phyloP scores from a whole-genome alignment of 2,888 invertebrate genomes.

The Dysmachus trigonus region DNA sequence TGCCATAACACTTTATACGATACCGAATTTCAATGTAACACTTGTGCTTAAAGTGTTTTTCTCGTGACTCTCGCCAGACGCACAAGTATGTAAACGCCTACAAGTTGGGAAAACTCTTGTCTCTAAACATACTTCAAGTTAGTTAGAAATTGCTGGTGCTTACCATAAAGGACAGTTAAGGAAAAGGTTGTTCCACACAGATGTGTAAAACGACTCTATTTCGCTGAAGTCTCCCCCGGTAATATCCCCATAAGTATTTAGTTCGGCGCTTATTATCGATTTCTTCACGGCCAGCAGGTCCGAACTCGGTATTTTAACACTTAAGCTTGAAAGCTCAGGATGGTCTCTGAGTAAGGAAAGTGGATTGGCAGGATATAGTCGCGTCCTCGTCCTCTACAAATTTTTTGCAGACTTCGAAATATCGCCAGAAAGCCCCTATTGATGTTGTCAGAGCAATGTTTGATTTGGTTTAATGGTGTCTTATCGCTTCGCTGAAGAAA shows the following conservation, averaged over 20 bases:
- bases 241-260: constrained; percentile 19
- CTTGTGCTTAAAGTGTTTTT: constrained; percentile 39
- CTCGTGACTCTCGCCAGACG: constrained; percentile 34
- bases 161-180: constrained; percentile 42
- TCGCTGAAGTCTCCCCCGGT: constrained; percentile 1
- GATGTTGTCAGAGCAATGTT: constrained; percentile 23
- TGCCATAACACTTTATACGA: constrained; percentile 40
- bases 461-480: constrained; percentile 39
- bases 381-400: not conserved
- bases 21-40: constrained; percentile 43
- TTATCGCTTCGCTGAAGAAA: constrained; percentile 28
- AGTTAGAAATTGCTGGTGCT: constrained; percentile 41
- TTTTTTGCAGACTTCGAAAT: constrained; percentile 16
- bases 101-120: constrained; percentile 43
- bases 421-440: not conserved
- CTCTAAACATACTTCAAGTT: constrained; percentile 42
- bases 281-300: constrained; percentile 3
- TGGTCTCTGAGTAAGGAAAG: not conserved
- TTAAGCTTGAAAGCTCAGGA: constrained; percentile 19
- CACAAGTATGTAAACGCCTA: constrained; percentile 41
- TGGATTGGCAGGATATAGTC: constrained; percentile 34
- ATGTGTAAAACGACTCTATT: constrained; percentile 42
- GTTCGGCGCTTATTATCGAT: constrained; percentile 37
- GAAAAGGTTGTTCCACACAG: constrained; percentile 39
- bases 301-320: constrained; percentile 28